These are phyloP conservation scores for Poeciliopsis paucimaculata DNA, from an alignment of 2,797 vertebrate species.

Conservation along the genomic window DNA sequence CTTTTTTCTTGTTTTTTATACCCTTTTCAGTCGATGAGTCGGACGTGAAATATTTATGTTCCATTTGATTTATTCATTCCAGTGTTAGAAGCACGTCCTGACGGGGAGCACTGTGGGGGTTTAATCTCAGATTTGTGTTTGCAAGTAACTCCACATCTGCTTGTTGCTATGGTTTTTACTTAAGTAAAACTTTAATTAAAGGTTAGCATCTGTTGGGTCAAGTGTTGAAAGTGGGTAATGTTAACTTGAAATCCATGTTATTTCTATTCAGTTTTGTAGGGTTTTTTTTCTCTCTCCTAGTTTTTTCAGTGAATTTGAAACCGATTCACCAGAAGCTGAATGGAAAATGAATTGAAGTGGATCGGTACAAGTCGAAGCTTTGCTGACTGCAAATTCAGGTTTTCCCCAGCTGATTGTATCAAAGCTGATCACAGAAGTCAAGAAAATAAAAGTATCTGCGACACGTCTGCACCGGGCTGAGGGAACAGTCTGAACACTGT, in stretches of 20 bases:
- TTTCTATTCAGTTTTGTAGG: conserved; percentile 8
- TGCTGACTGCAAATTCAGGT: conserved; percentile 33
- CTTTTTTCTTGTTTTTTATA: conserved; percentile 56
- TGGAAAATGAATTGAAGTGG: conserved; percentile 17
- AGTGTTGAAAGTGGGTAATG: conserved; percentile 21
- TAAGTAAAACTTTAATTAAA: background rate
- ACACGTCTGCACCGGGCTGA: conserved; percentile 19
- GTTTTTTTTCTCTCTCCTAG: background rate
- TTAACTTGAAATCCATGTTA: conserved; percentile 44
- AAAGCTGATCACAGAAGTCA: conserved; percentile 43
- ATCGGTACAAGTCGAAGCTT: conserved; percentile 4
- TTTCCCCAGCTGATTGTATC: conserved; percentile 27
- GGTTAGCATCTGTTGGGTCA: background rate
- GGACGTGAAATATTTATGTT: conserved; percentile 61
- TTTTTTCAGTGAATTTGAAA: conserved; percentile 21
- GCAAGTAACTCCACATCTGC: conserved; percentile 8
- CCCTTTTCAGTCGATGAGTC: conserved; percentile 51
- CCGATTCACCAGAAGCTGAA: conserved; percentile 12
- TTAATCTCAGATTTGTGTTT: conserved; percentile 23
- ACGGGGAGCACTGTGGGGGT: conserved; percentile 21
- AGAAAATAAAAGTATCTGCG: conserved; percentile 29
- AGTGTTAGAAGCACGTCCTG: conserved; percentile 52
- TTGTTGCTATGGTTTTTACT: background rate
- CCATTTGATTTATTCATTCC: conserved; percentile 63
- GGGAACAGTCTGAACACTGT: background rate